Percentiles rank a stretch among this genome's conserved stretches.
These are phyloP conservation scores for Notothenia rossii DNA, from an alignment of 2,113 vertebrate species.

Conservation along the genomic window DNA sequence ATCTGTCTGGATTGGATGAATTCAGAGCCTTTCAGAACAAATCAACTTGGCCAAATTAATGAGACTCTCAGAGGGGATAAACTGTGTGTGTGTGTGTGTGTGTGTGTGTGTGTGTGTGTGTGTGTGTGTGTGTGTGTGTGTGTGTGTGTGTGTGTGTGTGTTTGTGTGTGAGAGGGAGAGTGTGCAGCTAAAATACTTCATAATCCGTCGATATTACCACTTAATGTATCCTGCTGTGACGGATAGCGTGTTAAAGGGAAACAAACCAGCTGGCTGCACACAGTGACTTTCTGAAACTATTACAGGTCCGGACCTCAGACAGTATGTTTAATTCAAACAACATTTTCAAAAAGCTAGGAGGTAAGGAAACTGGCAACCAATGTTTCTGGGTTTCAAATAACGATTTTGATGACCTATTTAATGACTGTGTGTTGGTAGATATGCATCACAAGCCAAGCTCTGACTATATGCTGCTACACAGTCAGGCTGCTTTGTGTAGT, in stretches of 20 bases:
- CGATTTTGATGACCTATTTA: not conserved
- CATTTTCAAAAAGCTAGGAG: not conserved
- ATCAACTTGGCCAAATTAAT: slow-evolving; percentile 73
- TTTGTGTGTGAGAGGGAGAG: slow-evolving; percentile 9
- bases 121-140: slow-evolving; percentile 27
- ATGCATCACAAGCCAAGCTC: not conserved
- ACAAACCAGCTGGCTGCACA: slow-evolving; percentile 22
- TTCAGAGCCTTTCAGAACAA: slow-evolving; percentile 69
- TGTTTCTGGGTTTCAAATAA: not conserved
- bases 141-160: slow-evolving; percentile 23
- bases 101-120: slow-evolving; percentile 10
- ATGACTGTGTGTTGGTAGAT: not conserved
- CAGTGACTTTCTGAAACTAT: slow-evolving; percentile 11
- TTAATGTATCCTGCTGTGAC: slow-evolving; percentile 58
- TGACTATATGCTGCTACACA: not conserved
- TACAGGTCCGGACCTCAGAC: slow-evolving; percentile 7
- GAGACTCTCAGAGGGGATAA: slow-evolving; percentile 67
- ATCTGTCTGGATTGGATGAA: slow-evolving; percentile 72
- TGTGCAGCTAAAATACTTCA: slow-evolving; percentile 51
- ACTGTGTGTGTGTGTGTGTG: slow-evolving; percentile 44
- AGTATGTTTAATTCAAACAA: not conserved
- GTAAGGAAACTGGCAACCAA: not conserved
- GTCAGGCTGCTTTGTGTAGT: not conserved
- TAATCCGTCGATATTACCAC: slow-evolving; percentile 55
- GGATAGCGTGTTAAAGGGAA: slow-evolving; percentile 37